A percentile compares a stretch with the other conserved stretches of the same genome.
Evolutionary conservation across 2,888 invertebrate genomes (phyloP).

Genomic region (Amphipoea lucens): DNA sequence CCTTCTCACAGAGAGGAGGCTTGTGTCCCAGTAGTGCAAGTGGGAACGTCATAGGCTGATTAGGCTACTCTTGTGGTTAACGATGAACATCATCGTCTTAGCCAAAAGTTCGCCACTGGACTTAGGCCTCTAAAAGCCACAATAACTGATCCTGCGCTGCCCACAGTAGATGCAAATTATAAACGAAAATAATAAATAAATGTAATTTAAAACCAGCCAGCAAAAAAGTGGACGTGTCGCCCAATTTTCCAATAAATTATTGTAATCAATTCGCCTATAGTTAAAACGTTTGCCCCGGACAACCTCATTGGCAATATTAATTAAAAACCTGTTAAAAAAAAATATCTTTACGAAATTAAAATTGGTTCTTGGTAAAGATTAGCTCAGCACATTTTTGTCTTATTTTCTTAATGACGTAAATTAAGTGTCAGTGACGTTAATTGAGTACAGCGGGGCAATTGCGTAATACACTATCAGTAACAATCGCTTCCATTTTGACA

Average conservation of each 20-base stretch:
- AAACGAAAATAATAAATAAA: no score
- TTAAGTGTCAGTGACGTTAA: background rate
- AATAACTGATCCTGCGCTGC: background rate
- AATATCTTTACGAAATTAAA: background rate
- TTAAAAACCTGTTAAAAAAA: constrained; percentile 3
- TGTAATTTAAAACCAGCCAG: background rate
- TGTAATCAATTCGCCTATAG: background rate
- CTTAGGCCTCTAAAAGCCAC: background rate
- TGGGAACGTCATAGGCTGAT: background rate
- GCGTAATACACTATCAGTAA: no score
- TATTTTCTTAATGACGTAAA: background rate
- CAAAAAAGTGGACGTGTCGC: background rate
- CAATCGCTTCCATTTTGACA: no score
- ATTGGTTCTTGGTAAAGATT: background rate
- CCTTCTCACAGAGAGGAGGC: background rate
- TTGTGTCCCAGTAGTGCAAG: background rate
- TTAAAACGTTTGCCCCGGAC: constrained; percentile 1
- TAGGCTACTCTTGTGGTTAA: background rate
- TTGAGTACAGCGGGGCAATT: no score
- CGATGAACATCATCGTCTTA: background rate
- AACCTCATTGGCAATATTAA: constrained; percentile 2
- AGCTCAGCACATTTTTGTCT: background rate
- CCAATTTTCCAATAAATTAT: constrained; percentile 13
- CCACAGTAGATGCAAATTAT: background rate
- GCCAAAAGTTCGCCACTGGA: background rate